phyloP scores from a whole-genome alignment of 2,113 vertebrate genomes.

The Barbus barbus region DNA sequence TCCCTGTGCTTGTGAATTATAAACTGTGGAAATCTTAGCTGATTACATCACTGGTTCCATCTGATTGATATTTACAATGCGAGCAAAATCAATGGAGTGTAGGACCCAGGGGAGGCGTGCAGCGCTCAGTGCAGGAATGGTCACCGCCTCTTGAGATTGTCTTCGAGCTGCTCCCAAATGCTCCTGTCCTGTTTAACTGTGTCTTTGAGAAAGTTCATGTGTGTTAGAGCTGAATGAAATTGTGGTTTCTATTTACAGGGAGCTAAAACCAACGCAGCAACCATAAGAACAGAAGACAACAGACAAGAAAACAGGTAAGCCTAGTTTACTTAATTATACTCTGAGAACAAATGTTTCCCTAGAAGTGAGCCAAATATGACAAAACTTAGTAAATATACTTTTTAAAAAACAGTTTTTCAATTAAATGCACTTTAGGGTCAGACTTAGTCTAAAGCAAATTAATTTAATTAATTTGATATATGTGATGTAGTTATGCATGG shows the following conservation, averaged over 20 bases:
- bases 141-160: constrained; percentile 72
- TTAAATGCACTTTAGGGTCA: background rate
- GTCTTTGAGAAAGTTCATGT: constrained; percentile 9
- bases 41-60: background rate
- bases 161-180: constrained; percentile 62
- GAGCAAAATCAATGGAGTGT: constrained; percentile 63
- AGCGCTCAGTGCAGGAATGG: constrained; percentile 71
- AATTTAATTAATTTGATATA: background rate
- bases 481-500: background rate
- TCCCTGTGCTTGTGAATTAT: background rate
- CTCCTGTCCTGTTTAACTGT: constrained; percentile 51
- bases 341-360: background rate
- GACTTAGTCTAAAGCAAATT: background rate
- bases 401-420: too few relatives aligned
- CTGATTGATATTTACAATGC: background rate
- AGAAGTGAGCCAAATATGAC: background rate
- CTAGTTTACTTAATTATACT: background rate
- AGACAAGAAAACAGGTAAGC: constrained; percentile 70
- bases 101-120: constrained; percentile 74
- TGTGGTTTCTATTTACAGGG: constrained; percentile 71
- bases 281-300: constrained; percentile 48
- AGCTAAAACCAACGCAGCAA: constrained; percentile 55
- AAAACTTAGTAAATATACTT: background rate
- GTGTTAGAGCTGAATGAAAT: constrained; percentile 52
- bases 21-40: constrained; percentile 2